A percentile compares a stretch with the other conserved stretches of the same genome.
Conservation (phyloP, 35 echinoderm and acorn worm genomes). For the Apostichopus japonicus region DNA sequence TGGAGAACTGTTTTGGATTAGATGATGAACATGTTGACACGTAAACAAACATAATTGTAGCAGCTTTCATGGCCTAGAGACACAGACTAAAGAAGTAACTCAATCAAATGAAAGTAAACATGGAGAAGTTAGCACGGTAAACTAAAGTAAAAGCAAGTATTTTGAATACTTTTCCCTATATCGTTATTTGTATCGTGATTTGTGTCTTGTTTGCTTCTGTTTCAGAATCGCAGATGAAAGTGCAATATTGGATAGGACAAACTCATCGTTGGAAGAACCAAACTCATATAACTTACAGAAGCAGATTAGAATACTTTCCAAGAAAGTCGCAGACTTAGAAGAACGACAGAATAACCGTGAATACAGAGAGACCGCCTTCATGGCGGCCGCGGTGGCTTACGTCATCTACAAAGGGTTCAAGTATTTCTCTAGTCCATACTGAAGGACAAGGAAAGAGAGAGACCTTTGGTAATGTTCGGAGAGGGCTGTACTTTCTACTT, state of each 20-base stretch:
- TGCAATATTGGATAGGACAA: slow-evolving; percentile 22
- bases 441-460: background rate
- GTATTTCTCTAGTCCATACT: slow-evolving; percentile 29
- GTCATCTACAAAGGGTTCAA: slow-evolving; percentile 23
- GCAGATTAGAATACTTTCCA: background rate
- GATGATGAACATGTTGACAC: too few species aligned
- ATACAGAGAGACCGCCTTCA: background rate
- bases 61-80: too few species aligned
- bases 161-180: background rate
- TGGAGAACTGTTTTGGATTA: too few species aligned
- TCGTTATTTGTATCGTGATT: background rate
- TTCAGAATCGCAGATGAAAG: slow-evolving; percentile 40
- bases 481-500: too few species aligned
- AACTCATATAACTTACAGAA: slow-evolving; percentile 19
- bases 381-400: background rate
- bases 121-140: too few species aligned
- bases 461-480: too few species aligned
- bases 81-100: too few species aligned
- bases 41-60: too few species aligned
- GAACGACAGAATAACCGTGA: slow-evolving; percentile 13
- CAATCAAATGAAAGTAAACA: too few species aligned
- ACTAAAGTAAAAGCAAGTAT: too few species aligned
- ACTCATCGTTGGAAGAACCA: background rate
- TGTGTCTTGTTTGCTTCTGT: background rate
- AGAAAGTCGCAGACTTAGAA: background rate